phyloP scores from a whole-genome alignment of 2,113 vertebrate species.

The Erpornis zantholeuca region DNA sequence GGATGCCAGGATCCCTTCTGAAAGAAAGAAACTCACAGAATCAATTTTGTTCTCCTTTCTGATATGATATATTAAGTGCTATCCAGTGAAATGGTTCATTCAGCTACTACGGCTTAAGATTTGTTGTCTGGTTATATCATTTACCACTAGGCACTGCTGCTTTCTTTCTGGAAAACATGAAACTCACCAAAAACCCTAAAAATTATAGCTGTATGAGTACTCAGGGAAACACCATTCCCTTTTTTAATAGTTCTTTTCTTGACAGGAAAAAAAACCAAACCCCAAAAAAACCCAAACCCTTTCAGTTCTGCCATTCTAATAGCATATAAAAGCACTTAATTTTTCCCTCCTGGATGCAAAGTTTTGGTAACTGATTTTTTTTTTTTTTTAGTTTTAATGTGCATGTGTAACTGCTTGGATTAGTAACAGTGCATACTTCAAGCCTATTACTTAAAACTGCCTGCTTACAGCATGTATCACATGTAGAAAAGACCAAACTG shows the following conservation, averaged over 20 bases:
- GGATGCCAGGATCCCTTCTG: neutral
- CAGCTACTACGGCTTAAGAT: neutral
- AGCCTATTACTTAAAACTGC: neutral
- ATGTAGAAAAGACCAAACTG: neutral
- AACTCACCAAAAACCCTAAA: neutral
- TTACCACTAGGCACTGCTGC: neutral
- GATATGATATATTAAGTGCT: neutral
- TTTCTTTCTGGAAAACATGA: conserved; percentile 9
- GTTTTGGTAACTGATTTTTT: neutral
- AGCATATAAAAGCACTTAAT: neutral
- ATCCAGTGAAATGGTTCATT: neutral
- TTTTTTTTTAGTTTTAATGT: conserved; percentile 1
- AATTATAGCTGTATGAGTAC: neutral
- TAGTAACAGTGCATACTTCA: neutral
- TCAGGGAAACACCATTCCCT: neutral
- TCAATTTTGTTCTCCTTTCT: neutral
- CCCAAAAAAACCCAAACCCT: neutral
- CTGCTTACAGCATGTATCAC: neutral
- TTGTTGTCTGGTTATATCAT: neutral
- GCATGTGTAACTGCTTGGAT: neutral
- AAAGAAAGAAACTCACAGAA: neutral
- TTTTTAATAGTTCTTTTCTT: neutral
- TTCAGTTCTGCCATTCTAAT: neutral
- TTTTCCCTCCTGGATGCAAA: neutral
- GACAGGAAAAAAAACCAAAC: neutral